Evolutionary conservation across 2,888 invertebrate genomes (phyloP).

Genomic region (Cetonia aurata): DNA sequence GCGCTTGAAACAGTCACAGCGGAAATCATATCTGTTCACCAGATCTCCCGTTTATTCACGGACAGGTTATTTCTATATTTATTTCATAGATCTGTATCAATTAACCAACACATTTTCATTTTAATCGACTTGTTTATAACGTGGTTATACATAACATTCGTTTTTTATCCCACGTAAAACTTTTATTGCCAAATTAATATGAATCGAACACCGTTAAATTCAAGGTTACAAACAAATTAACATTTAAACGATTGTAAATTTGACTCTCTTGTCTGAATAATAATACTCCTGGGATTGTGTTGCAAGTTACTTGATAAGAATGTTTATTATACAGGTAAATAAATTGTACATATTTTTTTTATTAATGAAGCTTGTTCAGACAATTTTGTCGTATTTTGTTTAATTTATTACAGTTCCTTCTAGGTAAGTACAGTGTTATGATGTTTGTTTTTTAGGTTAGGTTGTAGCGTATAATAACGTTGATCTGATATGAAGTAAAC

Average conservation of each 20-base stretch:
- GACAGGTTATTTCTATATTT: slow-evolving; percentile 3
- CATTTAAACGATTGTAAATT: slow-evolving; percentile 38
- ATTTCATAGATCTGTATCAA: slow-evolving; percentile 1
- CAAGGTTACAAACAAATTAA: slow-evolving; percentile 35
- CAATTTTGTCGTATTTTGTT: no score
- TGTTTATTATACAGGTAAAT: slow-evolving; percentile 4
- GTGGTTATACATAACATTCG: slow-evolving; percentile 11
- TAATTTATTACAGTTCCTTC: no score
- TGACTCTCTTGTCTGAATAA: slow-evolving; percentile 9
- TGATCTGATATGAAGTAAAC: no score
- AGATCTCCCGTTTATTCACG: no score
- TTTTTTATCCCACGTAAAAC: slow-evolving; percentile 38
- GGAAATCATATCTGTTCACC: no score
- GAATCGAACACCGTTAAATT: slow-evolving; percentile 26
- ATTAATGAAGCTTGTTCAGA: no score
- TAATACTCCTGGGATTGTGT: slow-evolving; percentile 8
- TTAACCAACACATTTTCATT: slow-evolving; percentile 30
- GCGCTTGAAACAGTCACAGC: no score
- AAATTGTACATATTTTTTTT: slow-evolving; percentile 2
- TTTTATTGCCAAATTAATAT: slow-evolving; percentile 37
- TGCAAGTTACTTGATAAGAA: background rate
- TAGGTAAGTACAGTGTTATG: no score
- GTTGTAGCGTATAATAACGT: no score
- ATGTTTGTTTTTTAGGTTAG: no score
- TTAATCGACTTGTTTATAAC: slow-evolving; percentile 32